Conservation (phyloP, 2,113 vertebrate genomes). For the Eidolon helvum region DNA sequence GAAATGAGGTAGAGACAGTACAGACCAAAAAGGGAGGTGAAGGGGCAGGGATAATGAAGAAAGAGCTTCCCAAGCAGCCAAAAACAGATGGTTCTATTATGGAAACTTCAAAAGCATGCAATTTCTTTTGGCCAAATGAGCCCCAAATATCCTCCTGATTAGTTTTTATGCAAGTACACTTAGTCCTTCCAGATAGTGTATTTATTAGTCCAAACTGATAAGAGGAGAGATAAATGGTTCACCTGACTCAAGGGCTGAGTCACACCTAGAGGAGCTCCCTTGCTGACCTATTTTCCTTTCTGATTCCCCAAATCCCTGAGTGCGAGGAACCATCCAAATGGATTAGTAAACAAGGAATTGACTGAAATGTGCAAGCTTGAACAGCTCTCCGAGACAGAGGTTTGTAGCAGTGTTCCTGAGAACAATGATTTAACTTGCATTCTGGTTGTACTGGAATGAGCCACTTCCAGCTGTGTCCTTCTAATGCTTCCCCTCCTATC, state of each 20-base stretch:
- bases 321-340: neutral
- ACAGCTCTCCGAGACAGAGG: neutral
- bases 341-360: neutral
- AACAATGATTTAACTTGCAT: neutral
- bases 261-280: neutral
- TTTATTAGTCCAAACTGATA: neutral
- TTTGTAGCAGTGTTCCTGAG: neutral
- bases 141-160: neutral
- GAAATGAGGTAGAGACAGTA: neutral
- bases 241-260: neutral
- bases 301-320: neutral
- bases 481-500: neutral
- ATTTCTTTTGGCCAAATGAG: neutral
- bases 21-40: neutral
- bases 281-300: neutral
- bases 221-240: neutral
- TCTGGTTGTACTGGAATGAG: neutral
- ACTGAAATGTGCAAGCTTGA: neutral
- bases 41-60: neutral
- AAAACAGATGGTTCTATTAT: neutral
- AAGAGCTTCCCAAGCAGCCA: neutral
- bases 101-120: neutral
- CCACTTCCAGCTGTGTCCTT: neutral
- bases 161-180: neutral
- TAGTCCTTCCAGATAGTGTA: neutral